Percentiles rank a stretch among this genome's conserved stretches.
phyloP scores from a whole-genome alignment of 2,797 vertebrate genomes.

The Malurus leucopterus region DNA sequence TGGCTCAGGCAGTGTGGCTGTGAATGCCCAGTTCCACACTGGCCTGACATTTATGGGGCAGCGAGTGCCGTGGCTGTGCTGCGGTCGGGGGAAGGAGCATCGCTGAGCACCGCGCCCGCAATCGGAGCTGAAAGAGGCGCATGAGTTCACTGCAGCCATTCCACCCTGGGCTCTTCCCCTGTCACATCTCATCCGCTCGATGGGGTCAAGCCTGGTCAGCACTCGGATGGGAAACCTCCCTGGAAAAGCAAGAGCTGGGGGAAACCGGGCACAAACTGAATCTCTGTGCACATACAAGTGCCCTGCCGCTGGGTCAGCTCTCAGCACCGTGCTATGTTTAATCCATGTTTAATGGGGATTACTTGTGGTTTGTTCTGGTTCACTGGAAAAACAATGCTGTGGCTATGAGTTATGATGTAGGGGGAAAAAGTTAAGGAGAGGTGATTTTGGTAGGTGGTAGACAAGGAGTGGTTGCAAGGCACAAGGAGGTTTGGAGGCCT shows the following conservation, averaged over 20 bases:
- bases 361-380: background rate
- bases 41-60: background rate
- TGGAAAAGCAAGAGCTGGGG: background rate
- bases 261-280: background rate
- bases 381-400: background rate
- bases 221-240: background rate
- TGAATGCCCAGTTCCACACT: background rate
- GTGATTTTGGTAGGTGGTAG: background rate
- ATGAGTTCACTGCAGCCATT: background rate
- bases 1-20: rapidly evolving
- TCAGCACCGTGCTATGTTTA: background rate
- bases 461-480: background rate
- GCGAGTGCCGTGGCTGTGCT: rapidly evolving
- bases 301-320: background rate
- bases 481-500: background rate
- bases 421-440: rapidly evolving
- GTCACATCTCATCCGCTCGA: background rate
- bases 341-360: background rate
- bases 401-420: background rate
- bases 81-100: background rate
- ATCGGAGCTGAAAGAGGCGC: background rate
- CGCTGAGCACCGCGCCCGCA: rapidly evolving
- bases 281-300: background rate
- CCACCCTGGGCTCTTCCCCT: background rate
- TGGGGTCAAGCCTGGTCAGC: background rate